Base-by-base conservation (phyloP, 1,140 invertebrate species). In the Drosophila ercepeae region DNA sequence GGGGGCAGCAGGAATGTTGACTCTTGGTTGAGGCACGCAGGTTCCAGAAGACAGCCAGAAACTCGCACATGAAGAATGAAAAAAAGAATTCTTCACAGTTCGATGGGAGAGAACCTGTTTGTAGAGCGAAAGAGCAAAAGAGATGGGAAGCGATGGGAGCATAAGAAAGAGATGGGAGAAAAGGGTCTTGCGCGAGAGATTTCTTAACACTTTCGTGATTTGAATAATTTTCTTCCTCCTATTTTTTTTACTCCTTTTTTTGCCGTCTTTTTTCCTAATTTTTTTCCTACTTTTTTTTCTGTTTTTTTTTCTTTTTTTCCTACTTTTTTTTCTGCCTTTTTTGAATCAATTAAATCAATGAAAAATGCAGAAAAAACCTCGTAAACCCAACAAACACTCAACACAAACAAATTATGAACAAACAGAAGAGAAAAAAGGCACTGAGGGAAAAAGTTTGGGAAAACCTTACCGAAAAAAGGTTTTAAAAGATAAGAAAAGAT, bases 201-300 rank as follows among this genome's bases (percentile, higher is more conserved):
- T 78, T 70, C 76, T 76, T 81, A 84, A 84, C 81, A 84, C 81
- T 84, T 86, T 86, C 76, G 67, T 79, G 76, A 84, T 84, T 84
- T 86, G 67, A 86, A 86, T 86, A 76, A 76, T 75, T 51, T 32
- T 46, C 13, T 23, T n/a, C 16, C 27, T 36, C 46, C 5, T 14
- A 46, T 29, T 36, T 61, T 53, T 36, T 39, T 39, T 25, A 29
- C n/a, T 13, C 21, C 21, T 21, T 21, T 21, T 19, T 16, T 19
- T n/a, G n/a, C n/a, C n/a, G n/a, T n/a, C n/a, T n/a, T n/a, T n/a
- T n/a, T n/a, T n/a, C n/a, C n/a, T n/a, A n/a, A n/a, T n/a, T n/a
- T n/a, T n/a, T n/a, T n/a, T n/a, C n/a, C n/a, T n/a, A n/a, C n/a
- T 23, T 21, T 19, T 9, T 23, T n/a, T 13, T 32, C n/a, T n/a